Evolutionary conservation across 2,888 invertebrate species (phyloP), one percentile per base, ranked within the genome.

Genomic region (Hypomecis atomaria): DNA sequence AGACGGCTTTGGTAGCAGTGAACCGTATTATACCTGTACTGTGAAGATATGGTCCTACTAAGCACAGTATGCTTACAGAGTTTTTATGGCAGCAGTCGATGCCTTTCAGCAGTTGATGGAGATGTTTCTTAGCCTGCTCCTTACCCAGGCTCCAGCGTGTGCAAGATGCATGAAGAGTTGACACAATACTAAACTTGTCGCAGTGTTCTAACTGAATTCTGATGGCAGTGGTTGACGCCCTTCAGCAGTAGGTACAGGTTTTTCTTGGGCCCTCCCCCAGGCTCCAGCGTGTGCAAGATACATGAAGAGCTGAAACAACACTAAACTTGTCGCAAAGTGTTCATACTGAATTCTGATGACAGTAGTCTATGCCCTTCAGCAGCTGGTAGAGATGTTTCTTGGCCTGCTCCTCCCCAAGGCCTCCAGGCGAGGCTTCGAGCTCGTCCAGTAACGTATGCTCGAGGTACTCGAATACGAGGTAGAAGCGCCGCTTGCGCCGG

Each of bases 381-480:
- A 97, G 95, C 89, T 98, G 98, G 86, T 94, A 97, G 48, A 97
- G 94, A 75, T 97, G 95, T 76, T 95, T 95, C 74, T 96, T 94
- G 44, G 96, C 95, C 4, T 94, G 94, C 61, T 96, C 95, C 75
- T 96, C 95, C 1, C 96, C 96, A 6, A 98, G 90, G 0, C 96
- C 96, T 11, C 95, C 94, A 0, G 94, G 93, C 52, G 94, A 89
- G 36, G 95, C 95, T 79, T 98, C 97, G 77, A 98, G 87, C 90
- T 97, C 97, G 74, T 98, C 97, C 65, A 98, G 90, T 5, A 98
- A 94, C 0, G 97, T 98, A 79, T 97, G 96, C 84, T 97, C 97
- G 76, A 98, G 90, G 87, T 96, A 98, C 85, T 98, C 98, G 84
- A 98, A 97, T 7, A 98, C 98, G 38, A 98, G 91, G 88, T 97